phyloP scores from a whole-genome alignment of 2,113 vertebrate genomes.

The Cinclus mexicanus region DNA sequence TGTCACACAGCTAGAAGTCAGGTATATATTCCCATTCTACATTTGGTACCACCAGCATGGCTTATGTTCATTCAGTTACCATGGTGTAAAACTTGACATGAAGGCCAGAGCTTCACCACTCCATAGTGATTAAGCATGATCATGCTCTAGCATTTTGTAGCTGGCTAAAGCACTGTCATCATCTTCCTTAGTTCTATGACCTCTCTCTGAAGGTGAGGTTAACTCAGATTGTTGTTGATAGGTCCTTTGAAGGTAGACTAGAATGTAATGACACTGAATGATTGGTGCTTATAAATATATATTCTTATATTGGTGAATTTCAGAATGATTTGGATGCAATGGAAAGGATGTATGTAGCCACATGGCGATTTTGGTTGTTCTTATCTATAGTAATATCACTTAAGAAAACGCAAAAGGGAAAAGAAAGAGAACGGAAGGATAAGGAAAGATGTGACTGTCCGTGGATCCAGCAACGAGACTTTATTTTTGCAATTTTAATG shows the following conservation, averaged over 20 bases:
- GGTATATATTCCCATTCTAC: background rate
- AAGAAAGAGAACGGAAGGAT: background rate
- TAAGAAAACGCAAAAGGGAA: background rate
- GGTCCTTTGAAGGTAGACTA: background rate
- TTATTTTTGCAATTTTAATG: background rate
- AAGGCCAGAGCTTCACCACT: background rate
- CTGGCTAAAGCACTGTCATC: background rate
- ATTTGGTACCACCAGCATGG: background rate
- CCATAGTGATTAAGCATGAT: background rate
- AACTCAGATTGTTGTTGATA: background rate
- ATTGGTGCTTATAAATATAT: background rate
- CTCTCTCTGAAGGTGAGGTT: background rate
- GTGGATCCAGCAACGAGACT: background rate
- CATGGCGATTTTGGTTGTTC: background rate
- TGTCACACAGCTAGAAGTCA: background rate
- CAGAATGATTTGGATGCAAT: background rate
- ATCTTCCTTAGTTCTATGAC: background rate
- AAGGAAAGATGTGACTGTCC: background rate
- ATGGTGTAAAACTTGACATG: background rate
- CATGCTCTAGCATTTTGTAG: background rate
- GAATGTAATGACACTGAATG: background rate
- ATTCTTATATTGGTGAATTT: background rate
- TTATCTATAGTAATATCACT: background rate
- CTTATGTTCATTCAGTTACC: background rate
- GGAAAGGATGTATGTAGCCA: background rate